These are phyloP conservation scores for Conger conger DNA, from an alignment of 2,113 vertebrate species.

Conservation along the genomic window DNA sequence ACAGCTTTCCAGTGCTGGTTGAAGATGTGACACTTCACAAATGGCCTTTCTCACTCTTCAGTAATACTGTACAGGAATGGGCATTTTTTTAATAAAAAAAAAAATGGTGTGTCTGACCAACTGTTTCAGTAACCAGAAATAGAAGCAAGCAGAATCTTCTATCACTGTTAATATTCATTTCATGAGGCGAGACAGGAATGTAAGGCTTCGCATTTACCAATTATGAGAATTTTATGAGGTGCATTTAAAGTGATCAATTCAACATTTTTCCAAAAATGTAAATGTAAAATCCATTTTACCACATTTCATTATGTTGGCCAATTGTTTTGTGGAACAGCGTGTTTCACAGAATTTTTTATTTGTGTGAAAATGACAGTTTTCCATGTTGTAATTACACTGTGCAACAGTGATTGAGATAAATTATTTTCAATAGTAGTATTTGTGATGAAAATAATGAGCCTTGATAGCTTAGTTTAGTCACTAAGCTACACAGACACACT, in stretches of 20 bases:
- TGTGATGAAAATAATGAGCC: neutral
- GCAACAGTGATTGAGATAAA: neutral
- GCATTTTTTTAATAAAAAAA: neutral
- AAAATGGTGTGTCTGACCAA: neutral
- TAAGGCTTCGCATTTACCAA: neutral
- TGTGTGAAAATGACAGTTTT: neutral
- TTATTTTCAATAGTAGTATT: neutral
- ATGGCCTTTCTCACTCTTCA: neutral
- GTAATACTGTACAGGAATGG: neutral
- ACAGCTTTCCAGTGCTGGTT: neutral
- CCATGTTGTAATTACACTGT: neutral
- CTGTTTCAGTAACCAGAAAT: neutral
- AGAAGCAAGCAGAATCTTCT: neutral
- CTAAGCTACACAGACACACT: neutral
- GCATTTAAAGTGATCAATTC: too few species aligned
- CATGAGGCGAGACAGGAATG: neutral
- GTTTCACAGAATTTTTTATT: neutral
- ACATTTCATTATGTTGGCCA: neutral
- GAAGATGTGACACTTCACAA: neutral
- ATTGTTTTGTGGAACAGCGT: neutral
- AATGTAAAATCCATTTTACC: neutral
- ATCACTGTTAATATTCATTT: neutral
- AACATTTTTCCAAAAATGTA: neutral
- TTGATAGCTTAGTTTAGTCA: neutral
- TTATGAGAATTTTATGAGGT: neutral